Base-by-base conservation (phyloP, 2,888 invertebrate species). In the Selenia dentaria region DNA sequence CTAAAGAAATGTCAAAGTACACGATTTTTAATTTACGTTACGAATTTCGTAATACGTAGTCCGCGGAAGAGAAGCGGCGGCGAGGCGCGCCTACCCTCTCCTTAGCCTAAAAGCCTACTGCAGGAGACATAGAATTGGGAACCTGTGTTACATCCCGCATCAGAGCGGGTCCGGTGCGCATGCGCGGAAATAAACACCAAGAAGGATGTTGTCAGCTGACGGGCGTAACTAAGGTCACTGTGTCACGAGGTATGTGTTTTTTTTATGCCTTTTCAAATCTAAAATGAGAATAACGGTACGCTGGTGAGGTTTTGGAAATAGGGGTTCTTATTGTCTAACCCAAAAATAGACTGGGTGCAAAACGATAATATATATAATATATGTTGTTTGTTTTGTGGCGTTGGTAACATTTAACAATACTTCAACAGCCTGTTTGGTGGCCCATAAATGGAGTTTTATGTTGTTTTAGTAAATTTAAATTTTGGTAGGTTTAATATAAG, bases 211-310 rank as follows among this genome's bases (percentile, higher is more conserved):
- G 51, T 84, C 86, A 86, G 86, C 87, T 87, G 87, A 80, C 74
- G 71, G 73, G 57, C 67, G 70, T 62, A 70, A 74, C 74, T 82
- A 80, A 81, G 87, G 87, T 87, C 82, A 88, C 71, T 83, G 78
- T 88, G 87, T 86, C 83, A 84, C 59, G 65, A 58, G 57, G 50
- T 47, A 48, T 43, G 32, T 14, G 46, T 22, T 32, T 49, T 45
- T 34, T 32, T 5, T 11, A 32, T 37, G 40, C 24, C 14, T 24
- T 33, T 42, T 41, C 34, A 13, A 29, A 29, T n/a, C 14, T n/a
- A 24, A 40, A 28, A 44, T 35, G 34, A 14, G 29, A 33, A 45
- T 34, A 31, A n/a, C n/a, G n/a, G n/a, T n/a, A n/a, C n/a, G n/a
- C n/a, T n/a, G n/a, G n/a, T n/a, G n/a, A n/a, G n/a, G n/a, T n/a